A percentile compares a stretch with the other conserved stretches of the same genome.
Evolutionary conservation across 1,140 invertebrate species (phyloP).

Genomic region (Acromyrmex echinatior): DNA sequence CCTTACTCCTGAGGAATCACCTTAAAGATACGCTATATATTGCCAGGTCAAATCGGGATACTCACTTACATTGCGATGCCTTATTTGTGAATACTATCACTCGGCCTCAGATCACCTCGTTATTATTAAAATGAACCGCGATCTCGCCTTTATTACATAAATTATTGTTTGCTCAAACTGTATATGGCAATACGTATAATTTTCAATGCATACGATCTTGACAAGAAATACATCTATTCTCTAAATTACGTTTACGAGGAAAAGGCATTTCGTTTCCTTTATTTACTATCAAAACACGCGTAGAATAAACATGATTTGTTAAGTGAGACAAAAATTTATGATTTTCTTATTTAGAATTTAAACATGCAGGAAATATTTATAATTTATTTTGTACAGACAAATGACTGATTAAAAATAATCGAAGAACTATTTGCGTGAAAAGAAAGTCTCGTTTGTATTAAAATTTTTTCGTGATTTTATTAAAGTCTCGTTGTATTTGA

Average conservation of each 20-base stretch:
- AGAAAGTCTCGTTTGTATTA: background rate
- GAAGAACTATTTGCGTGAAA: background rate
- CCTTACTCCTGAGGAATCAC: conserved; percentile 22
- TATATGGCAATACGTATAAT: background rate
- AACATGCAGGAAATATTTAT: background rate
- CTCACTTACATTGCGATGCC: conserved; percentile 6
- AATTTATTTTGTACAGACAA: background rate
- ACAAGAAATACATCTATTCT: background rate
- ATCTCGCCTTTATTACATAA: conserved; percentile 18
- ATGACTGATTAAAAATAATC: background rate
- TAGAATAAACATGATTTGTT: background rate
- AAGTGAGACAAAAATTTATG: background rate
- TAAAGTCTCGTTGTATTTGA: background rate
- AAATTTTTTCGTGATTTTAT: background rate
- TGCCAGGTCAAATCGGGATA: conserved; percentile 30
- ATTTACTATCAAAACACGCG: background rate
- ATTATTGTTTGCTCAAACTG: conserved; percentile 11
- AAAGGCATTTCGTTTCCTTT: too few species aligned
- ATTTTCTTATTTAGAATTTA: background rate
- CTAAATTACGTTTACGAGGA: background rate
- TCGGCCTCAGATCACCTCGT: background rate
- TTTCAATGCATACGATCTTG: background rate
- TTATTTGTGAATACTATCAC: conserved; percentile 44
- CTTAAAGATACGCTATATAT: conserved; percentile 14
- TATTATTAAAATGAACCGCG: conserved; percentile 42